A percentile compares a stretch with the other conserved stretches of the same genome.
Conservation (phyloP, 2,888 invertebrate species). For the Drosophila affinis region DNA sequence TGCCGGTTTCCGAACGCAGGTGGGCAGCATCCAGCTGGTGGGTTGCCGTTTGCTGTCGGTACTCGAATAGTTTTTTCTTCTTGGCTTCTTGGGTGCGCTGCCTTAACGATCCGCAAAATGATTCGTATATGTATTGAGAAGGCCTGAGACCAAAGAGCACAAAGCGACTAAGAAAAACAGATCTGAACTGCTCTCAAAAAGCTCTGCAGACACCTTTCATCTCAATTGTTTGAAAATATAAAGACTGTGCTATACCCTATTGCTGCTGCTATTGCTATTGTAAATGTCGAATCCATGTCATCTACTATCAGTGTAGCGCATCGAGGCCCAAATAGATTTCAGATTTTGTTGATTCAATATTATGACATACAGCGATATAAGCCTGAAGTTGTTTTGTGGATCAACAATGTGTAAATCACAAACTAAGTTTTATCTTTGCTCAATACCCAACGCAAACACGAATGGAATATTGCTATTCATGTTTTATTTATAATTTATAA, state of each 20-base stretch:
- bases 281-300: background rate
- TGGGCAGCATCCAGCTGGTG: constrained; percentile 55
- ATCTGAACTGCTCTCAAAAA: background rate
- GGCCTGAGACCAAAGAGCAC: background rate
- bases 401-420: constrained; percentile 24
- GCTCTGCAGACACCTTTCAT: background rate
- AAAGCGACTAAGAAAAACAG: background rate
- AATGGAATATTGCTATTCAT: constrained; percentile 57
- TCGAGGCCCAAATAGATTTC: background rate
- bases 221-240: background rate
- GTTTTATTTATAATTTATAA: constrained; percentile 77
- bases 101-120: constrained; percentile 18
- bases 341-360: constrained; percentile 25
- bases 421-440: constrained; percentile 38
- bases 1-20: constrained; percentile 60
- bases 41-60: constrained; percentile 21
- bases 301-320: background rate
- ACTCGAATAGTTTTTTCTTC: constrained; percentile 3
- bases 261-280: too few relatives aligned
- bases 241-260: too few relatives aligned
- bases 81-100: constrained; percentile 33
- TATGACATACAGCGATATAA: constrained; percentile 45
- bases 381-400: constrained; percentile 14
- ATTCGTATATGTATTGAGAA: constrained; percentile 10
- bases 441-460: constrained; percentile 53